phyloP scores from a whole-genome alignment of 1,140 invertebrate genomes.

The Planococcus citri region DNA sequence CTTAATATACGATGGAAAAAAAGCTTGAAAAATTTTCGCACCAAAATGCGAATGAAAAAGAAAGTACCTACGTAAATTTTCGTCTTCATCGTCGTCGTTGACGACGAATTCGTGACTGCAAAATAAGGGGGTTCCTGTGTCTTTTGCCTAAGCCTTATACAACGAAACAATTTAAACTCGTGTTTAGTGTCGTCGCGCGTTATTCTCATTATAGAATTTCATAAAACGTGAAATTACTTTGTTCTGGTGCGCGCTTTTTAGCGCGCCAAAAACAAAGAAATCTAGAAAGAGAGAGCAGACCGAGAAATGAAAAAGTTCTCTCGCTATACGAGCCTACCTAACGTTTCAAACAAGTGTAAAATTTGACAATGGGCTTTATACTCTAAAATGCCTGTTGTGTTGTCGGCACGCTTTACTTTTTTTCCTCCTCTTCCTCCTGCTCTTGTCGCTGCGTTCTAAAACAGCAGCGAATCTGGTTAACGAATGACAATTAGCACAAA shows the following conservation, averaged over 20 bases:
- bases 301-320: not conserved
- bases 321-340: not conserved
- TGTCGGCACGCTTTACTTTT: not conserved
- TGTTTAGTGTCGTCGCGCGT: not conserved
- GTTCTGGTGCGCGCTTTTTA: not conserved
- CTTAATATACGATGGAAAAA: no score
- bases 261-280: no score
- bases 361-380: not conserved
- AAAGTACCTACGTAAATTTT: no score
- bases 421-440: no score
- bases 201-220: not conserved
- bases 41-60: no score
- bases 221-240: slow-evolving; percentile 1
- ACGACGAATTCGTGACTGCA: not conserved
- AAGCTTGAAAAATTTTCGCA: no score
- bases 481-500: slow-evolving; percentile 1
- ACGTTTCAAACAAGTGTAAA: not conserved
- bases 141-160: no score
- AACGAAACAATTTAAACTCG: not conserved
- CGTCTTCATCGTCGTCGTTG: not conserved
- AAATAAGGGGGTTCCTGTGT: not conserved
- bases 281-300: not conserved
- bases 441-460: no score
- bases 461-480: not conserved
- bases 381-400: not conserved